Base-by-base conservation (phyloP, 2,797 vertebrate genomes). In the Hydrophis major region DNA sequence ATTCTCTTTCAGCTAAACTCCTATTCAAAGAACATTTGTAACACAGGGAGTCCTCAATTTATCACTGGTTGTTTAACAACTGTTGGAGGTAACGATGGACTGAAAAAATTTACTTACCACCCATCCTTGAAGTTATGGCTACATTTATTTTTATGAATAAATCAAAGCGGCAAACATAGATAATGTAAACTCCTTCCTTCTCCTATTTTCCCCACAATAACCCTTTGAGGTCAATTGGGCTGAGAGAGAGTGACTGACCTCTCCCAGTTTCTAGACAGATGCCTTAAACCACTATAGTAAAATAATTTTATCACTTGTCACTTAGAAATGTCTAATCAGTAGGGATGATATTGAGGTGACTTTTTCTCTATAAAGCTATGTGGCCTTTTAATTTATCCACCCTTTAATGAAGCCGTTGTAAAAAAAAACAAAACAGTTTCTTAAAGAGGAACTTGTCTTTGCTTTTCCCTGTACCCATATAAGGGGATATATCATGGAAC, bases 311-410 rank as follows among this genome's bases (percentile, higher is more conserved):
- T 90, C 32, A 90, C n/a, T 55, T 50, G 61, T 56, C 7, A 16
- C 59, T 86, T 55, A 56, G 55, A 93, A 69, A 66, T 18, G n/a
- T 78, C 55, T 16, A 53, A 66, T 18, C 37, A 18, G 50, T 55
- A 90, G 32, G 91, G 66, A 93, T 83, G 5, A 61, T 55, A 87
- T 53, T 57, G 50, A 50, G 4, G 16, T 83, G 32, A 59, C 16
- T 83, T 89, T 56, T 63, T 91, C 57, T 61, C 50, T 89, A 63
- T 89, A 57, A 63, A 56, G 86, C 22, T 27, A 28, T 56, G n/a
- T 60, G 61, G 55, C 55, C 47, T 89, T 69, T 89, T 91, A 47
- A 89, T 93, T 89, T 93, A 74, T 88, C 69, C 83, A 74, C 12
- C 12, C n/a, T 88, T 88, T 59, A 6, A 74, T 87, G 27, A 7